These are phyloP conservation scores for Hydraecia micacea DNA, from an alignment of 2,888 invertebrate genomes.

Conservation along the genomic window DNA sequence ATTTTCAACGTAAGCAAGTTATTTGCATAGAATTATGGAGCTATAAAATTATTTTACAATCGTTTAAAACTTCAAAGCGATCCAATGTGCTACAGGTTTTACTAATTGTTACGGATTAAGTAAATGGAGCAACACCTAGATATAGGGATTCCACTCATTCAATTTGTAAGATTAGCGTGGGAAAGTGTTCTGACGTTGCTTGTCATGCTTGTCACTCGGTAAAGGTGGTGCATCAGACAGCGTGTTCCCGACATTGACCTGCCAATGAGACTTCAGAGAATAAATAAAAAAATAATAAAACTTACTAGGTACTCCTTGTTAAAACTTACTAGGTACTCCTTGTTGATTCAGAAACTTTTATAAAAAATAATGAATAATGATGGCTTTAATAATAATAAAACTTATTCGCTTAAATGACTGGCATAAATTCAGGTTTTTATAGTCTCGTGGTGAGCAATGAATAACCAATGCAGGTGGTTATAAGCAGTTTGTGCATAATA, in stretches of 20 bases:
- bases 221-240: background rate
- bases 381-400: slow-evolving; percentile 21
- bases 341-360: background rate
- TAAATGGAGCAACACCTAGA: slow-evolving; percentile 1
- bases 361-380: background rate
- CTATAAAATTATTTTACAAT: slow-evolving; percentile 36
- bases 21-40: slow-evolving; percentile 48
- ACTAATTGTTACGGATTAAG: slow-evolving; percentile 2
- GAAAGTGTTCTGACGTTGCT: background rate
- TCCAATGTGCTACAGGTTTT: background rate
- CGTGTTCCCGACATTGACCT: background rate
- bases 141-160: background rate
- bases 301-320: background rate
- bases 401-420: slow-evolving; percentile 17
- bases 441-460: background rate
- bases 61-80: slow-evolving; percentile 23
- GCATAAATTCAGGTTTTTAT: slow-evolving; percentile 3
- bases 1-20: slow-evolving; percentile 32
- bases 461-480: background rate
- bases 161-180: background rate
- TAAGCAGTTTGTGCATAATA: background rate
- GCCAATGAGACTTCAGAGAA: background rate
- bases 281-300: background rate
- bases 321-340: no score
- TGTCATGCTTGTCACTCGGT: background rate